Base-by-base conservation (phyloP, 1,140 invertebrate genomes). In the Calosoma granatense region DNA sequence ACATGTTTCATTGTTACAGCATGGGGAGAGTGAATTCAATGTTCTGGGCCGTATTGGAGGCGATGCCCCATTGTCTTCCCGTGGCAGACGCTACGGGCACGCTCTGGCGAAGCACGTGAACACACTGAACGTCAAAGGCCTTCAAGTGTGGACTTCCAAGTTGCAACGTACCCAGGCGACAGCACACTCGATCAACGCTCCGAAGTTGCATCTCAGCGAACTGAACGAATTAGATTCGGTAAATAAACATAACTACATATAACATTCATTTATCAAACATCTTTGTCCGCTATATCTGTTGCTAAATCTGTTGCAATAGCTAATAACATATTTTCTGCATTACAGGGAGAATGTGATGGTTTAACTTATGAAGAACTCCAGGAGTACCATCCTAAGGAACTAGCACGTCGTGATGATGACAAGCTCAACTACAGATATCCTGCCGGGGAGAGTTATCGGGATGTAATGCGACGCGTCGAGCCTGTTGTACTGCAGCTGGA, bases 281-380 rank as follows among this genome's bases (percentile, higher is more conserved):
- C n/a, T n/a, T n/a, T n/a, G n/a, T n/a, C n/a, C n/a, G n/a, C n/a
- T n/a, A n/a, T n/a, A n/a, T n/a, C n/a, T n/a, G n/a, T n/a, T n/a
- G n/a, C n/a, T n/a, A n/a, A n/a, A n/a, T n/a, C n/a, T n/a, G n/a
- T n/a, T n/a, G n/a, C n/a, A n/a, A n/a, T n/a, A n/a, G n/a, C n/a
- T 36, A 36, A 36, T 9, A 36, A 6, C 26, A 36, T 9, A 36
- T 9, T 36, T n/a, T 36, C 26, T 57, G 61, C 65, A 63, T 69
- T 77, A 15, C 70, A 90, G 87, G 92, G 94, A 51, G 88, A 94
- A 51, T 96, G 92, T 74, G 93, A 96, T 73, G 88, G 88, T 15
- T 78, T 95, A 61, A 93, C 91, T 0, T 97, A 96, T 70, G 91
- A 95, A 72, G 93, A 96, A 72, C 93, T 97, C 74, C 87, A 92